These are phyloP conservation scores for Aporophyla nigra DNA, from an alignment of 2,888 invertebrate species.

Conservation along the genomic window DNA sequence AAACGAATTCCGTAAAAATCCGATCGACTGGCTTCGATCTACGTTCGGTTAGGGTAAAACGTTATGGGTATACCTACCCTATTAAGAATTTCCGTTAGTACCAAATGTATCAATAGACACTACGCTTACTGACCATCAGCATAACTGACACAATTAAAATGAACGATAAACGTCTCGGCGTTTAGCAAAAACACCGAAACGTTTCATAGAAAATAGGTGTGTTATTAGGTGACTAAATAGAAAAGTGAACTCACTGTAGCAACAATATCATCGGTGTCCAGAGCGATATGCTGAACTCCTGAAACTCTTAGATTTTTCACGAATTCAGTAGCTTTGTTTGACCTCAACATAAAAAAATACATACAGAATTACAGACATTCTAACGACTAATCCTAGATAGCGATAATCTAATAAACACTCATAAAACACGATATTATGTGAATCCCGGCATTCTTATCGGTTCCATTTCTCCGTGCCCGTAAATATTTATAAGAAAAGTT, in stretches of 20 bases:
- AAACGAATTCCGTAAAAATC: background rate
- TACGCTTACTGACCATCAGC: background rate
- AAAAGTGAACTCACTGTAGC: slow-evolving; percentile 77
- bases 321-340: slow-evolving; percentile 83
- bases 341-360: slow-evolving; percentile 65
- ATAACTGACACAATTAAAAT: too few species aligned
- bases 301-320: slow-evolving; percentile 83
- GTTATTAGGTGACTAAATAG: background rate
- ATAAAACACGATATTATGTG: background rate
- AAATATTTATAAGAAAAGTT: too few species aligned
- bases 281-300: slow-evolving; percentile 86
- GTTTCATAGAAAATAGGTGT: background rate
- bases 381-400: background rate
- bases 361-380: background rate
- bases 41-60: background rate
- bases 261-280: slow-evolving; percentile 87
- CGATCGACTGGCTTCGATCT: too few species aligned
- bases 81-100: background rate
- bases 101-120: background rate
- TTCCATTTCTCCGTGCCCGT: too few species aligned
- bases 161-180: too few species aligned
- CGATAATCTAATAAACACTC: too few species aligned
- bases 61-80: background rate
- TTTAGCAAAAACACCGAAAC: too few species aligned
- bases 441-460: background rate